Percentiles rank a stretch among this genome's conserved stretches.
Evolutionary conservation across 2,888 invertebrate species (phyloP).

Genomic region (Cyaniris semiargus): DNA sequence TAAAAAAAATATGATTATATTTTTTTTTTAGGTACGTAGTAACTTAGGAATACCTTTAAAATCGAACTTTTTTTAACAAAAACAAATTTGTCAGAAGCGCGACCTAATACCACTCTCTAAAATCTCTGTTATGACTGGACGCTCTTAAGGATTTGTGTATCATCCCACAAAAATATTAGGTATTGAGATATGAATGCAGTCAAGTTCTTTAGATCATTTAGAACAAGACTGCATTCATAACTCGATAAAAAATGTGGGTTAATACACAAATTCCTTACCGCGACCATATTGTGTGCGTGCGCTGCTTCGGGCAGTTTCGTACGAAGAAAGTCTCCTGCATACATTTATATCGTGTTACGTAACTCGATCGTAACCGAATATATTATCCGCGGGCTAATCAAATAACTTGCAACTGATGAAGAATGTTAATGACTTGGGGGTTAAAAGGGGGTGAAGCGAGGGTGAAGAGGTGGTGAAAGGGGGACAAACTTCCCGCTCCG

Average conservation of each 20-base stretch:
- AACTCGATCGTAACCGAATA: slow-evolving; percentile 8
- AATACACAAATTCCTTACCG: no score
- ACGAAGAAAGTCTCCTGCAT: no score
- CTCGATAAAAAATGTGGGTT: no score
- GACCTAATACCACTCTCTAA: not conserved
- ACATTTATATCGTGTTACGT: not conserved
- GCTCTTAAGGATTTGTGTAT: no score
- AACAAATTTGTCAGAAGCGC: not conserved
- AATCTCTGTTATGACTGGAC: not conserved
- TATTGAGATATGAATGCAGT: no score
- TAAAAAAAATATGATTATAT: no score
- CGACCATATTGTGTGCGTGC: no score
- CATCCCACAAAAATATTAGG: no score
- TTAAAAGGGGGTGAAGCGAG: not conserved
- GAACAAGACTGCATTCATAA: no score
- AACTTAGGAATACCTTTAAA: not conserved
- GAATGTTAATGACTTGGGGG: slow-evolving; percentile 1
- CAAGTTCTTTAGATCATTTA: no score
- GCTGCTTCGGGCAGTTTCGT: no score
- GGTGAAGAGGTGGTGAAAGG: not conserved
- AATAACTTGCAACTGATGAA: slow-evolving; percentile 21
- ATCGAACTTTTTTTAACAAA: not conserved
- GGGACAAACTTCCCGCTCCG: not conserved
- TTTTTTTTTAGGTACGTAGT: no score
- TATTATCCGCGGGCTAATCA: slow-evolving; percentile 16